phyloP scores from a whole-genome alignment of 2,113 vertebrate genomes.

The Puntigrus tetrazona region DNA sequence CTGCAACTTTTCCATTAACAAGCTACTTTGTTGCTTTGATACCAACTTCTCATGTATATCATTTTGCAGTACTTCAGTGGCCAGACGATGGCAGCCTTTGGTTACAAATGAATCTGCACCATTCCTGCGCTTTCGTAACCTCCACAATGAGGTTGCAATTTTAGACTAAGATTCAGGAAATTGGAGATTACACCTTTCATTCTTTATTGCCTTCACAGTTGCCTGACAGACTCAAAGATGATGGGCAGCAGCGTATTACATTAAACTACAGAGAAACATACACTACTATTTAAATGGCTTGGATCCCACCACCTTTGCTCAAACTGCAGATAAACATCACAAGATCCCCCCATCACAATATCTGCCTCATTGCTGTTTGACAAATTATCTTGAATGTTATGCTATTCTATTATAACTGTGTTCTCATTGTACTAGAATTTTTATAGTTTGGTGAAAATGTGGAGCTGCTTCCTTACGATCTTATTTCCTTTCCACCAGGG shows the following conservation, averaged over 20 bases:
- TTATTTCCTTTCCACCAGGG: constrained; percentile 75
- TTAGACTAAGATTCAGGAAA: constrained; percentile 1
- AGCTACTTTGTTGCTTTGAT: neutral
- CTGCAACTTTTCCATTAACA: neutral
- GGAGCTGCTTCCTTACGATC: neutral
- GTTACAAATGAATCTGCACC: constrained; percentile 32
- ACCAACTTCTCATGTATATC: neutral
- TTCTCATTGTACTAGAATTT: neutral
- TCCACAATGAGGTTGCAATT: neutral
- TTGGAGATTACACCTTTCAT: neutral
- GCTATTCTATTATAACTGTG: neutral
- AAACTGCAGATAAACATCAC: neutral
- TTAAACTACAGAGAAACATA: neutral
- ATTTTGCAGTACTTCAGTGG: constrained; percentile 3
- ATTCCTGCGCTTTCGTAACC: neutral
- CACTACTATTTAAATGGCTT: neutral
- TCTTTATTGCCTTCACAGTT: neutral
- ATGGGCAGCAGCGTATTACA: neutral
- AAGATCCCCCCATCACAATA: neutral
- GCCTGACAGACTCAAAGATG: neutral
- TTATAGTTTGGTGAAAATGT: neutral
- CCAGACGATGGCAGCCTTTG: constrained; percentile 71
- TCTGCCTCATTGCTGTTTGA: neutral
- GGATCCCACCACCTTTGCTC: neutral
- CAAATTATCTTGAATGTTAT: neutral